Evolutionary conservation across 2,113 vertebrate species (phyloP), one percentile per base, ranked within the genome.

Genomic region (Etia nguti): DNA sequence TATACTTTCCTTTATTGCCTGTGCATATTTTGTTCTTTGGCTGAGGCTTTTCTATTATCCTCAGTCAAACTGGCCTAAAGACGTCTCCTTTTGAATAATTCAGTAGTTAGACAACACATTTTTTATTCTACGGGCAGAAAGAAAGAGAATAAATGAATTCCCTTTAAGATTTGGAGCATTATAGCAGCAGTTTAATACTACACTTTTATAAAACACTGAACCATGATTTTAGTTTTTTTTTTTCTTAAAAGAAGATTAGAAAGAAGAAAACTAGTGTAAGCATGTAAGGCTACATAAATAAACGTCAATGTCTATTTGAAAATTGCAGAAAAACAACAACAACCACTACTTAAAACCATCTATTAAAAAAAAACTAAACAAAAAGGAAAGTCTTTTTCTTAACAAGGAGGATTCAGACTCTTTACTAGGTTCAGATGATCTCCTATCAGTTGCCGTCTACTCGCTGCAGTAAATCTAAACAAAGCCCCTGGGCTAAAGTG

Each of bases 41-140:
- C 10, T 36, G 43, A 57, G n/a, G 68, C 70, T 18, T 86, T 88
- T 82, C 75, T 59, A n/a, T 85, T 75, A 70, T 85, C 43, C 56
- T 87, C 75, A 68, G 54, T 50, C 36, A 85, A 88, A 89, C 38
- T 70, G 88, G 26, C 79, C 79, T 3, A 50, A 59, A 54, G 62
- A 91, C 2, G n/a, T 56, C 86, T 75, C 16, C 29, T 84, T 86
- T 34, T 95, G 81, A 94, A 94, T 95, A 91, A 95, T 94, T 93
- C 83, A 93, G 29, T 55, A 87, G 73, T 70, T 60, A 34, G 48
- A 83, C 85, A 92, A 92, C 85, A 77, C 22, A 18, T 79, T 13
- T 31, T 85, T 86, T 62, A 48, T 60, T 82, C 52, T 29, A 57
- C 75, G 24, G 56, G 55, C 65, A 82, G 10, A 88, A 65, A 81